These are phyloP conservation scores for Andrena flavipes DNA, from an alignment of 2,888 invertebrate species.

Conservation along the genomic window DNA sequence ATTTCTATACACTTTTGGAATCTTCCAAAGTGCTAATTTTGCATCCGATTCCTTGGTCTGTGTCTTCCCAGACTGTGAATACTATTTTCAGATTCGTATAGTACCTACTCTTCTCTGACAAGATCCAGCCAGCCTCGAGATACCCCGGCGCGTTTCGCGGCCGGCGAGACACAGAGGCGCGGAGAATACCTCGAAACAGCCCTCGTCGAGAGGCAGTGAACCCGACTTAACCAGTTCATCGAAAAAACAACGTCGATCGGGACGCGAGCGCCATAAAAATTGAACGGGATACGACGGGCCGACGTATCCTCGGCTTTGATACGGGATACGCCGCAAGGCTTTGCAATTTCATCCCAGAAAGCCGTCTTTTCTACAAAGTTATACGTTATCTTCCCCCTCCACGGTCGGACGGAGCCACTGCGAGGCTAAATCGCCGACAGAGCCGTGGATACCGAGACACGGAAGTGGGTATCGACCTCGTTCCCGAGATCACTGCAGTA, in stretches of 20 bases:
- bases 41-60: no score
- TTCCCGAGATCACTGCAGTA: conserved; percentile 66
- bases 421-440: conserved; percentile 59
- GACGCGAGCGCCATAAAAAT: conserved; percentile 30
- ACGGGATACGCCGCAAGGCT: conserved; percentile 35
- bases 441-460: conserved; percentile 55
- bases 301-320: conserved; percentile 49
- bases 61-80: no score
- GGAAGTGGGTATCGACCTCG: conserved; percentile 63
- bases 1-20: no score
- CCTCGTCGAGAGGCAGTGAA: background rate
- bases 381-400: conserved; percentile 54
- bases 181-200: conserved; percentile 9
- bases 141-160: background rate
- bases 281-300: conserved; percentile 34
- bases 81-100: background rate
- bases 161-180: background rate
- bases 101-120: background rate
- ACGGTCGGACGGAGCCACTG: conserved; percentile 40
- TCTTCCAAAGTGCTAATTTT: no score
- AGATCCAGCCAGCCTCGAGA: background rate
- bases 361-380: conserved; percentile 51
- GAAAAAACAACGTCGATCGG: conserved; percentile 1
- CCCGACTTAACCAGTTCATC: conserved; percentile 17
- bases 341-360: conserved; percentile 57